Base-by-base conservation (phyloP, 2,888 invertebrate species). In the Hybos culiciformis region DNA sequence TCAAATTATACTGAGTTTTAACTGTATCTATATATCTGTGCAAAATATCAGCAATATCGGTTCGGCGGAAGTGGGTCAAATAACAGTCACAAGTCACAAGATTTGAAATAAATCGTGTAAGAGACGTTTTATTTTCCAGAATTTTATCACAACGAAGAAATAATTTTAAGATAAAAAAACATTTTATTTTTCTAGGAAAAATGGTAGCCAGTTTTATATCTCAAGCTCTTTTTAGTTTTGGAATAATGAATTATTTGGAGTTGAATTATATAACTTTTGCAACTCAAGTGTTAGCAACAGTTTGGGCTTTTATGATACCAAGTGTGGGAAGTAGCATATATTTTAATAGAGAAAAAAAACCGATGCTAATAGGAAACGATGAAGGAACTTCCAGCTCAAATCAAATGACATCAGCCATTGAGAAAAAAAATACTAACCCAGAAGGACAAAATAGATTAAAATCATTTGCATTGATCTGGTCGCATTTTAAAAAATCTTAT, bases 241-340 rank as follows among this genome's bases (percentile, higher is more conserved):
- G n/a, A n/a, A n/a, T n/a, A n/a, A 70, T 80, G 67, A 61, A 77
- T 57, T 81, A 78, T 55, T 71, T 73, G 46, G 66, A 78, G 43
- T 68, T 87, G 3, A 81, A 81, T 61, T 82, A 78, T 58, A 70
- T 83, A 43, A 75, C 81, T 12, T 58, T 83, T 34, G 57, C 65
- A 78, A 78, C 75, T 40, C 71, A 78, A 58, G 61, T 70, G 24
- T 52, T 71, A 21, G 79, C 79, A 4, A 74, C 77, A 23, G 21
- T 74, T 1, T 77, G 80, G 72, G 71, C 78, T 0, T 58, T 79
- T 18, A 65, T 74, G 33, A 61, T 84, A 17, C 82, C 82, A 12
- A 58, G 70, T 3, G 79, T 78, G 0, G 61, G 68, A 8, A 69
- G 68, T 48, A 79, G 78, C 48, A 70, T 80, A 39, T 82, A 82